These are phyloP conservation scores for Corvus cornix DNA, from an alignment of 2,113 vertebrate species.

Conservation along the genomic window DNA sequence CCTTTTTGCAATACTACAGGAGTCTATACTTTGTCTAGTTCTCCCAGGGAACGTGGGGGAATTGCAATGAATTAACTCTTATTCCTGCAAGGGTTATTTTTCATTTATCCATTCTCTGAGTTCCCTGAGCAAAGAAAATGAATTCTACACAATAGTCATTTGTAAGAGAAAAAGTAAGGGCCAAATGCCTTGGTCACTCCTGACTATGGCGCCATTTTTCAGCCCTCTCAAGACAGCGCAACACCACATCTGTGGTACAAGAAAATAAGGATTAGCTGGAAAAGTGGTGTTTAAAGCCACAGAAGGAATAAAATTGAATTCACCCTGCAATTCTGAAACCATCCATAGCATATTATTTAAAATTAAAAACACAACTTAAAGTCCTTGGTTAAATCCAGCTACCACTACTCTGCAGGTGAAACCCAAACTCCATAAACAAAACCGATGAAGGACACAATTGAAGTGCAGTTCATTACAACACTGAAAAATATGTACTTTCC, in stretches of 20 bases:
- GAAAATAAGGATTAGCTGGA: not conserved
- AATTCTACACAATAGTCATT: not conserved
- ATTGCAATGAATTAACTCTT: not conserved
- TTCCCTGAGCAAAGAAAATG: not conserved
- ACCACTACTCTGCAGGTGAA: not conserved
- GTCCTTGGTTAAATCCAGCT: not conserved
- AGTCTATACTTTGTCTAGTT: not conserved
- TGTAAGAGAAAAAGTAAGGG: not conserved
- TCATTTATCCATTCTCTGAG: not conserved
- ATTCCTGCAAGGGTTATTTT: not conserved
- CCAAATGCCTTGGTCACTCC: not conserved
- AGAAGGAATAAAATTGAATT: not conserved
- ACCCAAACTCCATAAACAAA: not conserved
- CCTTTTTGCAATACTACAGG: not conserved
- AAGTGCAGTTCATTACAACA: not conserved
- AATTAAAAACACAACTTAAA: not conserved
- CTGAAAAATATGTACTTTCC: not conserved
- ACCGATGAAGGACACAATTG: not conserved
- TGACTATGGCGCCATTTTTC: not conserved
- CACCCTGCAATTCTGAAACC: not conserved
- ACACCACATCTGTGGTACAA: not conserved
- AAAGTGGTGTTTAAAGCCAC: not conserved
- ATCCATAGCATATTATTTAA: not conserved
- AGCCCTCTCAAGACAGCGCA: not conserved
- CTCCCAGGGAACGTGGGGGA: not conserved